A percentile compares a stretch with the other conserved stretches of the same genome.
These are phyloP conservation scores for Perccottus glenii DNA, from an alignment of 2,113 vertebrate species.

Conservation along the genomic window DNA sequence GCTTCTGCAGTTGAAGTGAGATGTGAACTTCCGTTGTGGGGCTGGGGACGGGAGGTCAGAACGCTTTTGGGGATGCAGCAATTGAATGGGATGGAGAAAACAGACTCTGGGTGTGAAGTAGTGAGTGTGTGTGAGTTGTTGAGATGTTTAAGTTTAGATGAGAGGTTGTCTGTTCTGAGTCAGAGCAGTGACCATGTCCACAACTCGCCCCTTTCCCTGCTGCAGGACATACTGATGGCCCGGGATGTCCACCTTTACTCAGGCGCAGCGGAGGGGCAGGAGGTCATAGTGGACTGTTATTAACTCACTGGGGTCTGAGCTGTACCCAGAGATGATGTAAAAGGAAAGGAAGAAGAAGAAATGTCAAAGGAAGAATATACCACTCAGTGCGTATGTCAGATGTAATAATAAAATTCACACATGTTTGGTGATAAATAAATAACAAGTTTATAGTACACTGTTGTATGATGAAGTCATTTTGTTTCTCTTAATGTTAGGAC, in stretches of 20 bases:
- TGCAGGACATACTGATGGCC: slow-evolving; percentile 88
- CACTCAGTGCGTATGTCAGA: no score
- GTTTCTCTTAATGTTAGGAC: no score
- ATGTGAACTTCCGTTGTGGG: slow-evolving; percentile 63
- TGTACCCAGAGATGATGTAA: background rate
- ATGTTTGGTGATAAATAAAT: no score
- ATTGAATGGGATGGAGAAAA: background rate
- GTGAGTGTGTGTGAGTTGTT: slow-evolving; percentile 59
- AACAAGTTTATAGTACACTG: no score
- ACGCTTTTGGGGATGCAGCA: slow-evolving; percentile 32
- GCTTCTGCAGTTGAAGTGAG: slow-evolving; percentile 25
- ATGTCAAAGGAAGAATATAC: no score
- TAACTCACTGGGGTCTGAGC: slow-evolving; percentile 9
- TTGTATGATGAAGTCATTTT: no score
- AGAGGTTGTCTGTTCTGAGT: slow-evolving; percentile 74
- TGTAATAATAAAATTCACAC: no score
- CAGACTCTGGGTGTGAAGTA: background rate
- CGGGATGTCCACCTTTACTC: slow-evolving; percentile 20
- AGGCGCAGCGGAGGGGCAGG: slow-evolving; percentile 19
- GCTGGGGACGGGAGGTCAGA: slow-evolving; percentile 63
- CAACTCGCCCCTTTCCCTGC: slow-evolving; percentile 86
- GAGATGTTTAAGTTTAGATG: slow-evolving; percentile 78
- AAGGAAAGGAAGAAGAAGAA: no score
- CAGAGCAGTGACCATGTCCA: slow-evolving; percentile 88
- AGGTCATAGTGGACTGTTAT: slow-evolving; percentile 74